These are phyloP conservation scores for Listrodromus nycthemerus DNA, from an alignment of 2,888 invertebrate genomes.

Conservation along the genomic window DNA sequence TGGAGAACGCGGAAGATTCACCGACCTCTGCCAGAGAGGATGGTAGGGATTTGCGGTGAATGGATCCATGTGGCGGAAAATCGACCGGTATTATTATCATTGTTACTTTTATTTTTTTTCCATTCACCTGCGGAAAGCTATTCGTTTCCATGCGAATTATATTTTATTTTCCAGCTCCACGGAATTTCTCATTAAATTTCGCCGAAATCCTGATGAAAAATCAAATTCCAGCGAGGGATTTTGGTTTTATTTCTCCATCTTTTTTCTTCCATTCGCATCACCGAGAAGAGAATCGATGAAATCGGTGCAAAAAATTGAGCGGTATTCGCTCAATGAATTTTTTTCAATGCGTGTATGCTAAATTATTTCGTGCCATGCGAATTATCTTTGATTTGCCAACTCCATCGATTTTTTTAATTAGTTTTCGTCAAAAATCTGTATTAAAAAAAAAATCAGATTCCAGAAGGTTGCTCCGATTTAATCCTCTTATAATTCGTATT, in stretches of 20 bases:
- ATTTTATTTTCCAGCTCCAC: not conserved
- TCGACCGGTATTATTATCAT: not conserved
- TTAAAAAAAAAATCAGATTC: not conserved
- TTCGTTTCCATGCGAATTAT: not conserved
- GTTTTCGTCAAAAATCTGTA: not conserved
- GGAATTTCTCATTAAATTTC: not conserved
- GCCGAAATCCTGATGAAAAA: too few relatives aligned
- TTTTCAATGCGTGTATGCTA: too few relatives aligned
- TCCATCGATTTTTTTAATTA: not conserved
- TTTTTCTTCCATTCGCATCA: too few relatives aligned
- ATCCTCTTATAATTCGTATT: not conserved
- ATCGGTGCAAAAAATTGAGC: too few relatives aligned
- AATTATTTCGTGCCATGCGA: not conserved
- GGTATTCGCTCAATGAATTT: too few relatives aligned
- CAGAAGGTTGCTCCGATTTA: not conserved
- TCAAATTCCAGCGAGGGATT: too few relatives aligned
- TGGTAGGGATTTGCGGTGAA: conserved; percentile 63
- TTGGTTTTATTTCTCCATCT: too few relatives aligned
- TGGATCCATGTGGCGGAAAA: conserved; percentile 43
- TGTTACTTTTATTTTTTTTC: conserved; percentile 17
- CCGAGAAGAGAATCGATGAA: too few relatives aligned
- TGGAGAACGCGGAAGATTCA: conserved; percentile 26
- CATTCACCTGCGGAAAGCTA: not conserved
- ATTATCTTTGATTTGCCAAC: too few relatives aligned
- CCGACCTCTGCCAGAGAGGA: conserved; percentile 24